Conservation (phyloP, 2,113 vertebrate genomes). For the Hippolais icterina region DNA sequence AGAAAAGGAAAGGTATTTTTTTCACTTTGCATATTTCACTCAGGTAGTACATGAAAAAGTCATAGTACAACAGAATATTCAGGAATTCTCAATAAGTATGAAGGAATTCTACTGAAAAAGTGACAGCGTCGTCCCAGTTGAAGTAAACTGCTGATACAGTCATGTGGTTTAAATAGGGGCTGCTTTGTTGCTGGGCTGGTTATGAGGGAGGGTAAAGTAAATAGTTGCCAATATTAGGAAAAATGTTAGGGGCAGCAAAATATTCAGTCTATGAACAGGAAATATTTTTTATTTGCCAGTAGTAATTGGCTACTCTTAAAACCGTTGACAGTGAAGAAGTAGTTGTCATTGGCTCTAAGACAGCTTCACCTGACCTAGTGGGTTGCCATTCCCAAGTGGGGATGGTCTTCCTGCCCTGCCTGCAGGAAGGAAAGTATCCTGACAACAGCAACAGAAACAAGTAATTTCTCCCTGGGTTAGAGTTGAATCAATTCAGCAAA, state of each 20-base stretch:
- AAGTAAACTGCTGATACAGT: not conserved
- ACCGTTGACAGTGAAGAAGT: not conserved
- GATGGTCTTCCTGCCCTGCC: not conserved
- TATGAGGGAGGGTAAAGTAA: slow-evolving; percentile 16
- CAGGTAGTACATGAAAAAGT: not conserved
- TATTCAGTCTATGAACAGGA: not conserved
- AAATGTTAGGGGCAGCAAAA: not conserved
- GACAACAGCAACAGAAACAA: not conserved
- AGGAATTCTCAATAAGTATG: not conserved
- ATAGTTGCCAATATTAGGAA: slow-evolving; percentile 20
- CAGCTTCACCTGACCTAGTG: not conserved
- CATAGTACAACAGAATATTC: not conserved
- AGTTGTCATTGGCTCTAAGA: slow-evolving; percentile 1
- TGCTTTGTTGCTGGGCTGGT: not conserved
- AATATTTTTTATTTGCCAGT: slow-evolving; percentile 38
- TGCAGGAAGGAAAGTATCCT: not conserved
- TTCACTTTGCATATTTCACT: not conserved
- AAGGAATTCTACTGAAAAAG: not conserved
- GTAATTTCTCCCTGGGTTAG: not conserved
- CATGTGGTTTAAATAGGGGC: not conserved
- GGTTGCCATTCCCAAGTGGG: not conserved
- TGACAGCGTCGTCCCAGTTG: not conserved
- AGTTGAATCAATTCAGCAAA: not conserved
- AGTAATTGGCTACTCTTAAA: slow-evolving; percentile 32
- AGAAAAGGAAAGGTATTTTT: slow-evolving; percentile 79